Evolutionary conservation across 2,888 invertebrate genomes (phyloP).

Genomic region (Strigamia maritima): DNA sequence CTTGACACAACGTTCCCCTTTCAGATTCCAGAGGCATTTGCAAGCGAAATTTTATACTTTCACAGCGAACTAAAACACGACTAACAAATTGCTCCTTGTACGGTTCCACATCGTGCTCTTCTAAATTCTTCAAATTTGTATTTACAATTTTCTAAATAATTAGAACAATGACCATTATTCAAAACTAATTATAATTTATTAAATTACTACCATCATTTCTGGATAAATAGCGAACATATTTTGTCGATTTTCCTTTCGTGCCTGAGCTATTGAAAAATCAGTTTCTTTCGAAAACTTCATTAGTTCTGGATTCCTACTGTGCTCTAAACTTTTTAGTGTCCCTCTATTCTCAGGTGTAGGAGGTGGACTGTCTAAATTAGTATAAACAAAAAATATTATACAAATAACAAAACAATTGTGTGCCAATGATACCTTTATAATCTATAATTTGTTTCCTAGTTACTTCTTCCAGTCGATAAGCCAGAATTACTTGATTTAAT

Average conservation of each 20-base stretch:
- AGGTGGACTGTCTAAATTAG: slow-evolving; percentile 41
- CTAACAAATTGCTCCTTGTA: slow-evolving; percentile 81
- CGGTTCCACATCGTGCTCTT: slow-evolving; percentile 51
- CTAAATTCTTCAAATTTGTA: slow-evolving; percentile 44
- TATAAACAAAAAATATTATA: neutral
- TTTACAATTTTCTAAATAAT: slow-evolving; percentile 40
- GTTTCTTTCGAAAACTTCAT: slow-evolving; percentile 88
- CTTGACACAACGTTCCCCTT: slow-evolving; percentile 69
- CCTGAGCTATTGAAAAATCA: slow-evolving; percentile 76
- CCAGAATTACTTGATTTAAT: slow-evolving; percentile 76
- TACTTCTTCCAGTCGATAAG: slow-evolving; percentile 68
- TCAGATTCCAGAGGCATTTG: slow-evolving; percentile 76
- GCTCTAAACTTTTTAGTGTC: slow-evolving; percentile 80
- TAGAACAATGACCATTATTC: neutral
- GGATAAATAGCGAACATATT: slow-evolving; percentile 73
- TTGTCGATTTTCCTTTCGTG: slow-evolving; percentile 74
- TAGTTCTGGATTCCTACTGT: slow-evolving; percentile 87
- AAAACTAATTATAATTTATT: slow-evolving; percentile 4
- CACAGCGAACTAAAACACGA: slow-evolving; percentile 76
- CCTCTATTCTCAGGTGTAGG: slow-evolving; percentile 54
- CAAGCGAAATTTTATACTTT: slow-evolving; percentile 76
- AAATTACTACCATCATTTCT: slow-evolving; percentile 55
- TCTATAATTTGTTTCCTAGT: slow-evolving; percentile 38
- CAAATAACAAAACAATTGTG: no score
- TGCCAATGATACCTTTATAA: slow-evolving; percentile 36